Evolutionary conservation across 2,113 vertebrate species (phyloP).

Genomic region (Vicugna pacos): DNA sequence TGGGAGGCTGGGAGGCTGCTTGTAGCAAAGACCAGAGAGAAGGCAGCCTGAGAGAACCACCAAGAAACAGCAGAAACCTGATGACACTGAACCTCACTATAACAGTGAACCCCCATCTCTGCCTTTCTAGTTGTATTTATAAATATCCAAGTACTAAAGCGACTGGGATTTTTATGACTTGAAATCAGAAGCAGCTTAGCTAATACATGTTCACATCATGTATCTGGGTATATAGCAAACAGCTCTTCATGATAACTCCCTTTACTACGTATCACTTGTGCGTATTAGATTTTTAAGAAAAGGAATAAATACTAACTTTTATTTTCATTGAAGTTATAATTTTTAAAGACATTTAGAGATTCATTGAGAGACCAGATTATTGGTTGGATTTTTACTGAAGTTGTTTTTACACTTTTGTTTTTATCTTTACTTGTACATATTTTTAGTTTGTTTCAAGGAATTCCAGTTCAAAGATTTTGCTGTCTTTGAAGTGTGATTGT

Average conservation of each 20-base stretch:
- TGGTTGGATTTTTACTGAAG: not conserved
- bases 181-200: not conserved
- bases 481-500: not conserved
- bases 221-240: not conserved
- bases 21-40: not conserved
- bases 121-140: not conserved
- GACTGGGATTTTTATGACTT: not conserved
- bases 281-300: not conserved
- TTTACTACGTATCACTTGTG: not conserved
- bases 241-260: not conserved
- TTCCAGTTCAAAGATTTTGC: not conserved
- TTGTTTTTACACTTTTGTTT: not conserved
- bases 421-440: not conserved
- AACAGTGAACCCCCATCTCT: not conserved
- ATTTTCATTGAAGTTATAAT: not conserved
- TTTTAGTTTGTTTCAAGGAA: slow-evolving; percentile 44
- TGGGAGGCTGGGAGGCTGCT: not conserved
- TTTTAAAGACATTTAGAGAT: not conserved
- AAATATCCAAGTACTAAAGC: not conserved
- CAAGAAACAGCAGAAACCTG: not conserved
- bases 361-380: not conserved
- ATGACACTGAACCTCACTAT: not conserved
- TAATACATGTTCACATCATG: not conserved
- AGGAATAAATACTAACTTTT: not conserved
- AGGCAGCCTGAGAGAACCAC: not conserved